Evolutionary conservation across 2,888 invertebrate species (phyloP).

Genomic region (Abrostola tripartita): DNA sequence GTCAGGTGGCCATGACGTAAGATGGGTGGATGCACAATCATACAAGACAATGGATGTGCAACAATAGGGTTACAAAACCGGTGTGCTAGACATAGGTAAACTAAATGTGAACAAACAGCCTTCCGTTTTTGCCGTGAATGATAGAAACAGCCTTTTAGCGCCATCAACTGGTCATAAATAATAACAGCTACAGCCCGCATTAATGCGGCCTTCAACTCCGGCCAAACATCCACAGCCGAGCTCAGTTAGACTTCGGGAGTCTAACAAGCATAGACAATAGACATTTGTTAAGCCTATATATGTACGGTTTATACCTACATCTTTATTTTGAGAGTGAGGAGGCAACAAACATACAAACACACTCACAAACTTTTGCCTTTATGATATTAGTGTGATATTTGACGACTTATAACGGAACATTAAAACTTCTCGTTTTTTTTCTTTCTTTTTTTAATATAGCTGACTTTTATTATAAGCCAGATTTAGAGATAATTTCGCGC

Average conservation of each 20-base stretch:
- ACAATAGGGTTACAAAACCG: neutral
- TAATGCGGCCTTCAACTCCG: neutral
- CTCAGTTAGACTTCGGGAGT: constrained; percentile 1
- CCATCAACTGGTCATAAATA: neutral
- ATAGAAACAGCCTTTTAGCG: neutral
- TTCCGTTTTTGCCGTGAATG: neutral
- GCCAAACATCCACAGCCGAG: neutral
- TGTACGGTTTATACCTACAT: too few relatives aligned
- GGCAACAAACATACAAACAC: too few relatives aligned
- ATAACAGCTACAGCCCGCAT: neutral
- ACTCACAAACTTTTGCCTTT: too few relatives aligned
- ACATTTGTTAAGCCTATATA: too few relatives aligned
- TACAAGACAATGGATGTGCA: neutral
- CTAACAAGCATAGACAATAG: neutral
- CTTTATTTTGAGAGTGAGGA: too few relatives aligned
- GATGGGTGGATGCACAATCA: neutral
- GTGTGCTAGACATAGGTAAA: neutral
- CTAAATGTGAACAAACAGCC: neutral
- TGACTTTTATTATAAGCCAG: constrained; percentile 31
- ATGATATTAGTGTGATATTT: too few relatives aligned
- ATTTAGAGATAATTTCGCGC: constrained; percentile 24
- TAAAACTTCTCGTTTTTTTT: neutral
- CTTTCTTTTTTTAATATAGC: constrained; percentile 26
- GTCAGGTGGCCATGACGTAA: too few relatives aligned
- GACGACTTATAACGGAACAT: constrained; percentile 6